Evolutionary conservation across 92 coral and sea anemone species (phyloP).

Genomic region (Phenganax subtilis): DNA sequence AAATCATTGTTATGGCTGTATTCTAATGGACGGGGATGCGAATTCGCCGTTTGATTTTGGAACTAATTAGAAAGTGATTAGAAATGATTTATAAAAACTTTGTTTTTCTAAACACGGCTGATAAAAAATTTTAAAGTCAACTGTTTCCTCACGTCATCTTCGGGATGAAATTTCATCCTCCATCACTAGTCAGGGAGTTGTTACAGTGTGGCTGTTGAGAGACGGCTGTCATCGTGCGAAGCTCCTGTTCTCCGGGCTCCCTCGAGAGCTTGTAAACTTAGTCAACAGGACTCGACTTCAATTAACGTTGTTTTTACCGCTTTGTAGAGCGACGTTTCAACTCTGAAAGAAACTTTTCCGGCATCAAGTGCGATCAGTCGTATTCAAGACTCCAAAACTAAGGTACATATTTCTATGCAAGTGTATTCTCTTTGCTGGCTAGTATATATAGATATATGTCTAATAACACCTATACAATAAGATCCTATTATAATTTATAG

Average conservation of each 20-base stretch:
- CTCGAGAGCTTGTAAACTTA: slow-evolving; percentile 16
- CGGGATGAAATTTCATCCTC: slow-evolving; percentile 32
- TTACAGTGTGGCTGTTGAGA: slow-evolving; percentile 14
- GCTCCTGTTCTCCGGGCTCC: neutral
- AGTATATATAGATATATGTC: neutral
- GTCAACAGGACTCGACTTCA: neutral
- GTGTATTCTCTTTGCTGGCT: too few relatives aligned
- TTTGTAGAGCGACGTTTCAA: neutral
- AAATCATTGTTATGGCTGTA: neutral
- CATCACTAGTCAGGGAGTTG: neutral
- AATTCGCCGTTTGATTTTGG: slow-evolving; percentile 13
- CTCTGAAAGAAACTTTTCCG: neutral
- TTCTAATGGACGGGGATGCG: neutral
- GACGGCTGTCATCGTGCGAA: neutral
- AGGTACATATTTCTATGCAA: neutral
- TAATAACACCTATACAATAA: neutral
- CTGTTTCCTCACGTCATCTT: slow-evolving; percentile 6
- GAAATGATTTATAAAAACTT: neutral
- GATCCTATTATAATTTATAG: too few relatives aligned
- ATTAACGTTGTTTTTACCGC: neutral
- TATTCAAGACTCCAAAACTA: neutral
- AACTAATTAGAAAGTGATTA: neutral
- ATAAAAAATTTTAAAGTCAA: slow-evolving; percentile 4
- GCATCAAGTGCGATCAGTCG: neutral
- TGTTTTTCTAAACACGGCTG: slow-evolving; percentile 1